Evolutionary conservation across 92 coral and sea anemone genomes (phyloP).

Genomic region (Chrysogorgia sp.): DNA sequence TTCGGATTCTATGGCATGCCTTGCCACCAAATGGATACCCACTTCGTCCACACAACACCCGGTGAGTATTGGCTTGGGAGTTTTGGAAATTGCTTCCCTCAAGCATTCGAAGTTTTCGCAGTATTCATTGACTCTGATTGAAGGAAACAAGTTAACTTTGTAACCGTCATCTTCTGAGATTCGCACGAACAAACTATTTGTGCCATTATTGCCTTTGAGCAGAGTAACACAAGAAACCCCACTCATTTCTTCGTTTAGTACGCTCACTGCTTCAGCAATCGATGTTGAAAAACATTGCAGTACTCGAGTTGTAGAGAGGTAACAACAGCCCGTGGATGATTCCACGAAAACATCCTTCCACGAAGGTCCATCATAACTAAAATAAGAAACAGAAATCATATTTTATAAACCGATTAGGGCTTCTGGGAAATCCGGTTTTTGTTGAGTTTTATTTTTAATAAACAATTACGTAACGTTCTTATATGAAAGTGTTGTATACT

Average conservation of each 20-base stretch:
- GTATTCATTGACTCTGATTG: slow-evolving; percentile 11
- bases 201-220: no score
- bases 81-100: neutral
- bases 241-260: neutral
- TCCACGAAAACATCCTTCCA: slow-evolving; percentile 5
- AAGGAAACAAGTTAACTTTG: slow-evolving; percentile 8
- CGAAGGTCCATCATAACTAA: slow-evolving; percentile 9
- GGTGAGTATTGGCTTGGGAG: neutral
- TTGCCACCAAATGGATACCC: slow-evolving; percentile 23
- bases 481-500: no score
- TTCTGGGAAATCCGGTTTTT: no score
- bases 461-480: no score
- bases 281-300: neutral
- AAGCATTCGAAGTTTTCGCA: slow-evolving; percentile 15
- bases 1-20: neutral
- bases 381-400: no score
- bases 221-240: neutral
- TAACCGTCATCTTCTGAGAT: neutral
- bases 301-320: neutral
- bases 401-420: no score
- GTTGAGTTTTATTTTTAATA: no score
- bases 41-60: neutral
- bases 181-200: slow-evolving; percentile 2
- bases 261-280: neutral
- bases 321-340: neutral